phyloP scores from a whole-genome alignment of 2,888 invertebrate genomes.

The Synergus itoensis region DNA sequence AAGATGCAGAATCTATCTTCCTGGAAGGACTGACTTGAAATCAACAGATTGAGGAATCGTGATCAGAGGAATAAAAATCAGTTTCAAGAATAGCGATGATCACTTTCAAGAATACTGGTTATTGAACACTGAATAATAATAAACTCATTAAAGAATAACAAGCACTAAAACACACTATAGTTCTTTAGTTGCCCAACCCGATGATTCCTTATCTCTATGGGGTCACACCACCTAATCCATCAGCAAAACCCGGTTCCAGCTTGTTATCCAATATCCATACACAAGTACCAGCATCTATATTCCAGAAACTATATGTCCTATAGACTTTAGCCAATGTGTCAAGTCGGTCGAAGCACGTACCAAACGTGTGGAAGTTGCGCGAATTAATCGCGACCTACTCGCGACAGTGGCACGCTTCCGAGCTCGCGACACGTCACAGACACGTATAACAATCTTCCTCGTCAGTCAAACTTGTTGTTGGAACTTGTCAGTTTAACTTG shows the following conservation, averaged over 20 bases:
- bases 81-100: neutral
- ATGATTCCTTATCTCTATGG: neutral
- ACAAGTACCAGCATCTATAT: slow-evolving; percentile 3
- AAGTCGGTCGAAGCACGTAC: slow-evolving; percentile 26
- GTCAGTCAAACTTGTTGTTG: neutral
- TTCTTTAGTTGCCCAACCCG: neutral
- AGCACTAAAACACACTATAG: neutral
- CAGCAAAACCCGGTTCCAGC: slow-evolving; percentile 1
- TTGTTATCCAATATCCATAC: slow-evolving; percentile 24
- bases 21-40: neutral
- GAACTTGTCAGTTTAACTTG: neutral
- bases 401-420: slow-evolving; percentile 19
- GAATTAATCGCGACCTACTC: slow-evolving; percentile 40
- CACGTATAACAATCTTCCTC: slow-evolving; percentile 35
- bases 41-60: neutral
- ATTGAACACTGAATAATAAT: neutral
- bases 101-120: neutral
- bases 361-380: slow-evolving; percentile 32
- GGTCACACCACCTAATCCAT: neutral
- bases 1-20: slow-evolving; percentile 9
- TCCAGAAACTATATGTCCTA: slow-evolving; percentile 4
- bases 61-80: neutral
- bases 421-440: slow-evolving; percentile 41
- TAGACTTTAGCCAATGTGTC: slow-evolving; percentile 38
- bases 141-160: neutral